Conservation (phyloP, 2,797 vertebrate species). For the Hypotaenidia philippensis region DNA sequence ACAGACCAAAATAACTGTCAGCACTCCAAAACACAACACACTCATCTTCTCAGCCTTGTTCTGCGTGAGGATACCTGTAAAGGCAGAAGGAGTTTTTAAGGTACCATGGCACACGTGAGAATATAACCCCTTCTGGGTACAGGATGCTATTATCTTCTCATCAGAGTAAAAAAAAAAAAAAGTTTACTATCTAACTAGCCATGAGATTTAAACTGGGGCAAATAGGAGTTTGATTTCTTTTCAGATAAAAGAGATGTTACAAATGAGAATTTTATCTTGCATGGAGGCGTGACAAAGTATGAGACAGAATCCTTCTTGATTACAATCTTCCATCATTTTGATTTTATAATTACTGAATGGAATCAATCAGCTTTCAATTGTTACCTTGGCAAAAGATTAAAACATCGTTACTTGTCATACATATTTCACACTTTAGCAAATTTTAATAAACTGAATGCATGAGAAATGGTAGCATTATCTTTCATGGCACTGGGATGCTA, state of each 20-base stretch:
- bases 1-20: neutral
- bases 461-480: conserved; percentile 81
- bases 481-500: conserved; percentile 74
- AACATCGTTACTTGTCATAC: conserved; percentile 81
- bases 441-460: conserved; percentile 85
- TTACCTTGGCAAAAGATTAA: conserved; percentile 85
- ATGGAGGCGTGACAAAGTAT: conserved; percentile 75
- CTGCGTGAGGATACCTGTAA: neutral
- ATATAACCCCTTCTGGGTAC: neutral
- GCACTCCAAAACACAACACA: neutral
- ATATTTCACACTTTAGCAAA: conserved; percentile 83
- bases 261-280: conserved; percentile 80
- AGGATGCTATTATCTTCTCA: neutral
- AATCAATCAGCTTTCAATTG: conserved; percentile 86
- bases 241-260: conserved; percentile 77
- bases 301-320: conserved; percentile 80
- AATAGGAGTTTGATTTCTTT: conserved; percentile 80
- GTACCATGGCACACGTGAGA: neutral
- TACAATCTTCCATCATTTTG: conserved; percentile 85
- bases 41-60: neutral
- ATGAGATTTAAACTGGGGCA: conserved; percentile 70
- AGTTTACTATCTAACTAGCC: conserved; percentile 38
- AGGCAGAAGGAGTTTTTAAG: neutral
- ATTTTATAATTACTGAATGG: conserved; percentile 85
- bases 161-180: neutral